A percentile compares a stretch with the other conserved stretches of the same genome.
phyloP scores from a whole-genome alignment of 2,888 invertebrate species.

The Agrotis clavis region DNA sequence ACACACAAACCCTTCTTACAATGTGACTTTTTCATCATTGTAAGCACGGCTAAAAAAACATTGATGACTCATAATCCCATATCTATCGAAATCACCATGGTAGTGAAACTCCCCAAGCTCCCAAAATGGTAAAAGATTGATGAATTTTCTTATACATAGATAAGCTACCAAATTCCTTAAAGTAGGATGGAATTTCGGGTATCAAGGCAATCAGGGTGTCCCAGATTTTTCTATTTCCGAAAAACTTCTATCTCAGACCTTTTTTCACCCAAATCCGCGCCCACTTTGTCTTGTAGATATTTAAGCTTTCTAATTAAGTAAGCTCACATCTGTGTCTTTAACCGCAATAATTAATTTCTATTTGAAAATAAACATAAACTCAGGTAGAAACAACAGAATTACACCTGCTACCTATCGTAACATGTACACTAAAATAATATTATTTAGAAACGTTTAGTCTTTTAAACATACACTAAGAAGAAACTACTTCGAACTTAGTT shows the following conservation, averaged over 20 bases:
- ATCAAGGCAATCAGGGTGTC: constrained; percentile 2
- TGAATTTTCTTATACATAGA: constrained; percentile 5
- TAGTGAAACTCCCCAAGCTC: constrained; percentile 15
- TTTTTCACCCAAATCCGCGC: not conserved
- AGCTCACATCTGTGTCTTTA: constrained; percentile 1
- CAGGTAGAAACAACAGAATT: no score
- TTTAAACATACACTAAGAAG: not conserved
- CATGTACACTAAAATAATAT: not conserved
- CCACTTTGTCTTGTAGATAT: not conserved
- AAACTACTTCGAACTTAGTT: not conserved
- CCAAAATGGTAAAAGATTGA: constrained; percentile 20
- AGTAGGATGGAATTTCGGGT: not conserved
- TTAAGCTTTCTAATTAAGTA: constrained; percentile 20
- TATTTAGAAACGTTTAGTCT: not conserved
- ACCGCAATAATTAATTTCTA: not conserved
- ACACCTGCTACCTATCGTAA: no score
- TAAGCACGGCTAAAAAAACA: not conserved
- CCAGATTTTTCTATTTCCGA: constrained; percentile 6
- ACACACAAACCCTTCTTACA: no score
- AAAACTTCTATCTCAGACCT: constrained; percentile 12
- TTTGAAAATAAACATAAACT: no score
- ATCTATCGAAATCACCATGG: constrained; percentile 28
- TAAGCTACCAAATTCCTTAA: constrained; percentile 7
- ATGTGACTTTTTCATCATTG: no score
- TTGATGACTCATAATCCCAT: constrained; percentile 13